Base-by-base conservation (phyloP, 2,888 invertebrate genomes). In the Pantelozetes paolii region DNA sequence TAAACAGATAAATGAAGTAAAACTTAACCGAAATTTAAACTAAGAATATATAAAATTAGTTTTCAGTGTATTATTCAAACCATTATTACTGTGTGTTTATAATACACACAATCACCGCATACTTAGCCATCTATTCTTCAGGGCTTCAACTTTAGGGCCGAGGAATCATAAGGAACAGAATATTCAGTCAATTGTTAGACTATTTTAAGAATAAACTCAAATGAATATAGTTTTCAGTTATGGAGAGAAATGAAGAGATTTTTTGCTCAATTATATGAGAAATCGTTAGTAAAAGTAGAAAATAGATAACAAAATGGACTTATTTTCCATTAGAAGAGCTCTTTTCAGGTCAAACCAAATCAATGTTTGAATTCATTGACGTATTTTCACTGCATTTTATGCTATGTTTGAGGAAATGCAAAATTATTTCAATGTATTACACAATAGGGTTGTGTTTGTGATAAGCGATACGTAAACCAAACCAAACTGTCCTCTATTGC, bases 401-500 rank as follows among this genome's bases (percentile, higher is more conserved):
- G 26, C 32, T 36, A 30, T 8, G n/a, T 62, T 32, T 32, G 15
- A 62, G 62, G 62, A 62, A 62, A 62, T 62, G n/a, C 13, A 54
- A 54, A 54, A 26, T 32, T 30, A 18, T 62, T 62, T 62, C 1
- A 5, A 32, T 30, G 5, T 30, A 62, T 62, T 62, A 8, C 32
- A 32, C 32, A 36, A 62, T 32, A 1, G 26, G 11, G 13, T 23
- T 62, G 11, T 62, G 18, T 62, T 62, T 62, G 32, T 15, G 36
- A 62, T 62, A 32, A 54, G 54, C 6, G 30, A 62, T 59, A 62
- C 3, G 5, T 30, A 32, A 8, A 32, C 8, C 30, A 5, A 30
- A 62, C 15, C 62, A 54, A 20, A 32, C 32, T 62, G 62, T 62
- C 62, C 62, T 62, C 36, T 62, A 62, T 62, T 62, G 32, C 32